Conservation (phyloP, 2,888 invertebrate species). For the Morinoia aosen region DNA sequence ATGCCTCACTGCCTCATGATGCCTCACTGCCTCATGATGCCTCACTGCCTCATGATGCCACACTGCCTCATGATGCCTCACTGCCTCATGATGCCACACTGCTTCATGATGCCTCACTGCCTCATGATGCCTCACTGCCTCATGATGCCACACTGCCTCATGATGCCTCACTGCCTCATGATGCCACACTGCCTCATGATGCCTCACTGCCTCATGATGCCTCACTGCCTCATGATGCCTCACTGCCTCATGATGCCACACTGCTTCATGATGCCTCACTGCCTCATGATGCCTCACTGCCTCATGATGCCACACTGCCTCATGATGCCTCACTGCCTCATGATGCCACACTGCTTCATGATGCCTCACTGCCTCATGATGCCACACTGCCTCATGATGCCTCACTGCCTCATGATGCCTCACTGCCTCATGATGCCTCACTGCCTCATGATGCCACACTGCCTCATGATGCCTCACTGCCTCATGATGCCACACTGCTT, state of each 20-base stretch:
- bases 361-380: background rate
- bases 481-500: background rate
- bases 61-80: background rate
- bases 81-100: background rate
- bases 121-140: too few relatives aligned
- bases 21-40: background rate
- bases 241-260: too few relatives aligned
- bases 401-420: background rate
- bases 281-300: background rate
- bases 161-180: background rate
- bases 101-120: background rate
- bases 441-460: background rate
- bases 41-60: background rate
- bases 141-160: background rate
- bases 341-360: background rate
- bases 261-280: background rate
- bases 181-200: background rate
- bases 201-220: background rate
- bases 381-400: background rate
- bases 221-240: background rate
- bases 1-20: background rate
- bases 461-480: background rate
- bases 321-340: background rate
- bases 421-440: background rate
- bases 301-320: background rate